phyloP scores from a whole-genome alignment of 2,797 vertebrate species.

The Margarornis squamiger region DNA sequence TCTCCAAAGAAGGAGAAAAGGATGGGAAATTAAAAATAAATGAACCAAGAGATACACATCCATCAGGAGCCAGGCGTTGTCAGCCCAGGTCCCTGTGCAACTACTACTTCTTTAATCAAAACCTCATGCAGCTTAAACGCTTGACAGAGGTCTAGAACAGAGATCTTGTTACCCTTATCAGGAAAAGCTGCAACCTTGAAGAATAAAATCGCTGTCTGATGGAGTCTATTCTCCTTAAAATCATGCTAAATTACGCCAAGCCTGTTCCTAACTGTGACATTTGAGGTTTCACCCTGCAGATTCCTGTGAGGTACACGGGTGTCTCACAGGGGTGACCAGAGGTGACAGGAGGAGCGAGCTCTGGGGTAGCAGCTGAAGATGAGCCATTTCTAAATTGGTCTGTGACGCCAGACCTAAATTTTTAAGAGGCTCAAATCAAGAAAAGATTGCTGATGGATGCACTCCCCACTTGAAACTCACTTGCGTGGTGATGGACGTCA shows the following conservation, averaged over 20 bases:
- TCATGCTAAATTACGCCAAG: neutral
- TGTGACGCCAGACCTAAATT: constrained; percentile 23
- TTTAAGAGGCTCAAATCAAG: constrained; percentile 60
- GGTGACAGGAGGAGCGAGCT: neutral
- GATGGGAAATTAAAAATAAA: constrained; percentile 70
- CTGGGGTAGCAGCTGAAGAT: neutral
- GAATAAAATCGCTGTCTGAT: neutral
- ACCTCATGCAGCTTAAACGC: constrained; percentile 35
- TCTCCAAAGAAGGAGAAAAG: constrained; percentile 54
- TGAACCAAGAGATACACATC: constrained; percentile 65
- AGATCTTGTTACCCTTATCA: neutral
- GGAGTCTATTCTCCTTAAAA: constrained; percentile 7
- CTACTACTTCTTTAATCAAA: constrained; percentile 55
- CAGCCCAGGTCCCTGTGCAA: constrained; percentile 48
- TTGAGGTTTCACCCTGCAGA: neutral
- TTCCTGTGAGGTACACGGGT: neutral
- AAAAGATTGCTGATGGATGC: constrained; percentile 6
- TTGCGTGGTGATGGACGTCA: constrained; percentile 42
- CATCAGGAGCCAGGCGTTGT: constrained; percentile 62
- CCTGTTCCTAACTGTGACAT: neutral
- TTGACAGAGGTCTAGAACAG: constrained; percentile 34
- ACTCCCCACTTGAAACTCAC: constrained; percentile 20
- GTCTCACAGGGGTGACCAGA: neutral
- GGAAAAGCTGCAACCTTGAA: constrained; percentile 36
- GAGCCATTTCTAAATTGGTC: constrained; percentile 26